Evolutionary conservation across 2,888 invertebrate genomes (phyloP).

Genomic region (Agrochola macilenta): DNA sequence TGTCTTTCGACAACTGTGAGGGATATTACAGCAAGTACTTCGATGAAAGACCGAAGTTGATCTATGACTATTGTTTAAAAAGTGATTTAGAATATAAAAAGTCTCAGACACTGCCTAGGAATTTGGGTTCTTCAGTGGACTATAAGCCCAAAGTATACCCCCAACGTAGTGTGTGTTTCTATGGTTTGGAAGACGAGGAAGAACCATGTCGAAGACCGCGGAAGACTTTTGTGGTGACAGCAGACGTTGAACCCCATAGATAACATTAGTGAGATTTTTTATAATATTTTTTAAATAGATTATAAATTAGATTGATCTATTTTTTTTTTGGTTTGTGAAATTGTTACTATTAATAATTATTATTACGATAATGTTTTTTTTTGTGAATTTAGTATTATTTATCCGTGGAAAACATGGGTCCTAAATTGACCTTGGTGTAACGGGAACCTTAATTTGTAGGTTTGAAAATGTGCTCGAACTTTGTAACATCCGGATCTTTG

Average conservation of each 20-base stretch:
- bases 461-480: background rate
- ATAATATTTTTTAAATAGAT: constrained; percentile 58
- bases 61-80: constrained; percentile 86
- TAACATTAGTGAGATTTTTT: constrained; percentile 77
- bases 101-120: constrained; percentile 84
- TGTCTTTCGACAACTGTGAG: constrained; percentile 80
- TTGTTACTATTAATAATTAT: constrained; percentile 14
- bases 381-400: background rate
- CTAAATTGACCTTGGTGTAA: background rate
- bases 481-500: too few relatives aligned
- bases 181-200: constrained; percentile 77
- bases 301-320: constrained; percentile 17
- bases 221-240: constrained; percentile 81
- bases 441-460: background rate
- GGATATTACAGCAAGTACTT: constrained; percentile 86
- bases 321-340: constrained; percentile 31
- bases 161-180: constrained; percentile 83
- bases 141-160: constrained; percentile 77
- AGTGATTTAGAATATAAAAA: constrained; percentile 81
- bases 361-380: constrained; percentile 1
- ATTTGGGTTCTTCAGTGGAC: constrained; percentile 82
- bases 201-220: constrained; percentile 52
- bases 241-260: constrained; percentile 85
- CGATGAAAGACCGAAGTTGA: constrained; percentile 81
- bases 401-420: background rate